Evolutionary conservation across 2,888 invertebrate genomes (phyloP).

Genomic region (Drosophila birchii): DNA sequence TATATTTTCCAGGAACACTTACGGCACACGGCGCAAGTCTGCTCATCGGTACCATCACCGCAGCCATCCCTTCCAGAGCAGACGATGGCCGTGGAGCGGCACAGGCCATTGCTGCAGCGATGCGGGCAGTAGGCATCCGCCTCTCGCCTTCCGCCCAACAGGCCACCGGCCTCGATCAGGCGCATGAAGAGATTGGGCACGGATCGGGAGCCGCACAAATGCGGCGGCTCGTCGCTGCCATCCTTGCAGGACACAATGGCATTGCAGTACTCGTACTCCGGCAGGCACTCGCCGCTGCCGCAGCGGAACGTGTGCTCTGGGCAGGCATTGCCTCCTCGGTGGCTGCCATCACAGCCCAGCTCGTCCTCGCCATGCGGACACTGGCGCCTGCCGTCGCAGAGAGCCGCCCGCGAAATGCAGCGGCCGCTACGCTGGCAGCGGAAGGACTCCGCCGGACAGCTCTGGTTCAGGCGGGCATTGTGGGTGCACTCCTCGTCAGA

Average conservation of each 20-base stretch:
- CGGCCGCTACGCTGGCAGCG: constrained; percentile 88
- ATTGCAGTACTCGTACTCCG: constrained; percentile 96
- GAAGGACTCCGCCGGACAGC: constrained; percentile 90
- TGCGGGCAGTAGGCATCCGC: constrained; percentile 88
- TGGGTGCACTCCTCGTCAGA: constrained; percentile 93
- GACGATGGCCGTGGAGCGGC: constrained; percentile 94
- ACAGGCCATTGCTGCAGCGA: constrained; percentile 93
- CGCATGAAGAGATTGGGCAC: constrained; percentile 84
- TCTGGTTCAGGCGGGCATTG: constrained; percentile 82
- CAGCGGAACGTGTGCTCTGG: constrained; percentile 94
- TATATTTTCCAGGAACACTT: constrained; percentile 86
- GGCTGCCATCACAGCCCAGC: constrained; percentile 87
- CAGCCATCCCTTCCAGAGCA: constrained; percentile 96
- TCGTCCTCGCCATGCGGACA: constrained; percentile 92
- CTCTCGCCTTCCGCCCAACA: constrained; percentile 70
- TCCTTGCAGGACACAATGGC: constrained; percentile 94
- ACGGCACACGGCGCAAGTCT: constrained; percentile 94
- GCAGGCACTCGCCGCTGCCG: constrained; percentile 93
- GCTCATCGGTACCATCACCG: constrained; percentile 95
- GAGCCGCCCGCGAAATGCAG: constrained; percentile 91
- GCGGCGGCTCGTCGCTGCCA: constrained; percentile 95
- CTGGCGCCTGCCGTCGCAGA: constrained; percentile 92
- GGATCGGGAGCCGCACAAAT: constrained; percentile 87
- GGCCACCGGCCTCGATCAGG: constrained; percentile 80
- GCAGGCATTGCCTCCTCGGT: constrained; percentile 86